phyloP scores from a whole-genome alignment of 1,140 invertebrate genomes.

The Pemphigus obesinymphae region DNA sequence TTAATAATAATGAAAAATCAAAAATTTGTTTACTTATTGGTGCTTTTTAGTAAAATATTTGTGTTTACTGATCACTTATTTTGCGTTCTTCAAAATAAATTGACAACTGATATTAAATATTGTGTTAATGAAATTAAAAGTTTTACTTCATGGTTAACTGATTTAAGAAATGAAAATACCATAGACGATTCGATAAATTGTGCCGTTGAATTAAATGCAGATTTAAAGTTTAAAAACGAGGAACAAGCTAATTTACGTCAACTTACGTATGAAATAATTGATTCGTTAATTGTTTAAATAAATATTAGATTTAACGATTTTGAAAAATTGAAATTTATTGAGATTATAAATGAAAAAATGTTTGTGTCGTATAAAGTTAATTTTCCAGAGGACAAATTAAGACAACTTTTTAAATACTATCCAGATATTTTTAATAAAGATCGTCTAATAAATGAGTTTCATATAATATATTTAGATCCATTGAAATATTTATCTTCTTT shows the following conservation, averaged over 20 bases:
- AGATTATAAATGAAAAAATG: conserved; percentile 4
- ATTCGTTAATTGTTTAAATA: conserved; percentile 1
- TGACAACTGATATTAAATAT: not conserved
- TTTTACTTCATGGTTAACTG: not conserved
- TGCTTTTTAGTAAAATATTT: not conserved
- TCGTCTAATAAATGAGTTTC: not conserved
- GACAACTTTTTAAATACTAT: not conserved
- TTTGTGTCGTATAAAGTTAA: not conserved
- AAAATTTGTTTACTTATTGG: not conserved
- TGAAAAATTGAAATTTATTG: not conserved
- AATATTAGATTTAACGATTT: not conserved
- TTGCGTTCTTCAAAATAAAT: not conserved
- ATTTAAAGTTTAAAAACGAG: not conserved
- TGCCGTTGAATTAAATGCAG: not conserved
- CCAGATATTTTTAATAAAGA: not conserved
- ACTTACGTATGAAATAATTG: not conserved
- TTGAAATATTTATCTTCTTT: not conserved
- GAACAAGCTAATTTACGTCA: not conserved
- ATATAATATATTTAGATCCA: not conserved
- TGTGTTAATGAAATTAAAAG: not conserved
- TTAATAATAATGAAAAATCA: not conserved
- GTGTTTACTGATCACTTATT: not conserved
- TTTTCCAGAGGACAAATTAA: not conserved
- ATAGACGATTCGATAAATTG: not conserved
- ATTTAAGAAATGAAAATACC: not conserved